A percentile compares a stretch with the other conserved stretches of the same genome.
phyloP scores from a whole-genome alignment of 2,113 vertebrate species.

The Scortum barcoo region DNA sequence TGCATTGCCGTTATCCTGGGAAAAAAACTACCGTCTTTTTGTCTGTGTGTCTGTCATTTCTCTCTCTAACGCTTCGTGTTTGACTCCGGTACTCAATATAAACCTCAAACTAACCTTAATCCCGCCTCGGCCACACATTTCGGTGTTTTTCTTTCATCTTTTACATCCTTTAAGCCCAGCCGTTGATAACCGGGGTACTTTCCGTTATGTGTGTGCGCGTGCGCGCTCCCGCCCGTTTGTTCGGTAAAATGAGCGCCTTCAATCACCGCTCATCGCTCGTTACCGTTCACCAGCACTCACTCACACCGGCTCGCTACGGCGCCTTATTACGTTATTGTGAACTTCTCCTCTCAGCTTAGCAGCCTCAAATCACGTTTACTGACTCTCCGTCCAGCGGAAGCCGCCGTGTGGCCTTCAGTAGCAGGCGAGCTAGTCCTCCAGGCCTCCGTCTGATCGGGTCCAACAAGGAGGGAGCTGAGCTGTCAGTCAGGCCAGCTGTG shows the following conservation, averaged over 20 bases:
- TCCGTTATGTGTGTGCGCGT: conserved; percentile 76
- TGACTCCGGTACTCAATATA: neutral
- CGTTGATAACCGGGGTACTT: conserved; percentile 53
- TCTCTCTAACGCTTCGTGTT: neutral
- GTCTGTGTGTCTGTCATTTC: neutral
- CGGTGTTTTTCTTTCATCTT: conserved; percentile 1
- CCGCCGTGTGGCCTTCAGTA: conserved; percentile 49
- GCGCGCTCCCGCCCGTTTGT: conserved; percentile 64
- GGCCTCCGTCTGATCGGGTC: conserved; percentile 57
- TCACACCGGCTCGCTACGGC: neutral
- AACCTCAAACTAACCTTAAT: neutral
- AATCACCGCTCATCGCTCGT: too few species aligned
- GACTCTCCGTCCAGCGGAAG: conserved; percentile 19
- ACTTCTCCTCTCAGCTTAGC: too few species aligned
- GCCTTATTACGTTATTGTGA: rapidly evolving
- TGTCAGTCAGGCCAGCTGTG: conserved; percentile 70
- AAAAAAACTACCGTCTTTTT: conserved; percentile 1
- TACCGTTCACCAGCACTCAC: too few species aligned
- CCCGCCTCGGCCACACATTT: neutral
- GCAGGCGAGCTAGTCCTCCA: conserved; percentile 51
- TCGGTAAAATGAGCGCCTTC: conserved; percentile 62
- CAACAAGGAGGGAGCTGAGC: conserved; percentile 55
- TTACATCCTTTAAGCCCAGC: conserved; percentile 29
- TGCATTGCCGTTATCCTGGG: neutral
- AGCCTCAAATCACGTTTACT: neutral